These are phyloP conservation scores for Stylophora pistillata DNA, from an alignment of 64 coral and sea anemone species.

Conservation along the genomic window DNA sequence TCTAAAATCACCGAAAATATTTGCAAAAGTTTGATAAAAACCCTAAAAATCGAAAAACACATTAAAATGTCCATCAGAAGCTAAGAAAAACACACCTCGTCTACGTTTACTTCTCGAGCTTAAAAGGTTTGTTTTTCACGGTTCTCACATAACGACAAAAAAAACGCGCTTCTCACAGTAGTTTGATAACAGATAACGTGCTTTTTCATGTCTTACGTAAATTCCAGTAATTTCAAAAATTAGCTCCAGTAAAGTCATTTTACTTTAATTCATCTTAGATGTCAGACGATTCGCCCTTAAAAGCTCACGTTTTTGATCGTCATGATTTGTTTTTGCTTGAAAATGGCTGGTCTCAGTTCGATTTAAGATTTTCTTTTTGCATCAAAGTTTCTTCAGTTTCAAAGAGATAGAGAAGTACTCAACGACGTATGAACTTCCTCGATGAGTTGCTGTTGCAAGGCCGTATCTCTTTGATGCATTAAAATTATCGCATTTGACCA, in stretches of 20 bases:
- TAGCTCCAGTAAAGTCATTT: neutral
- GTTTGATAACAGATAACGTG: neutral
- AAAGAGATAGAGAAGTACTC: neutral
- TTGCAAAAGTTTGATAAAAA: no score
- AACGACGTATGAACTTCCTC: neutral
- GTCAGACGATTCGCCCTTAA: neutral
- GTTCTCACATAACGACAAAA: no score
- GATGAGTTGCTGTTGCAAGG: neutral
- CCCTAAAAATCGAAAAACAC: no score
- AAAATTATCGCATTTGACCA: constrained; percentile 1
- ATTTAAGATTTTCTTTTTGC: neutral
- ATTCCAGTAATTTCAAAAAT: neutral
- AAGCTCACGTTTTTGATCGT: no score
- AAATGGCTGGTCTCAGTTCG: neutral
- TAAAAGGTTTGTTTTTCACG: no score
- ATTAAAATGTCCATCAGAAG: no score
- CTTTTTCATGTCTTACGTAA: neutral
- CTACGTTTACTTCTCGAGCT: no score
- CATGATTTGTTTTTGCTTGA: no score
- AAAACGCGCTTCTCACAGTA: no score
- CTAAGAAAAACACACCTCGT: no score
- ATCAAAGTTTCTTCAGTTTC: no score
- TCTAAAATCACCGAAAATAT: no score
- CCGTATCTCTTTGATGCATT: neutral
- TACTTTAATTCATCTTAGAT: neutral